Evolutionary conservation across 2,797 vertebrate genomes (phyloP).

Genomic region (Hyperoplus immaculatus): DNA sequence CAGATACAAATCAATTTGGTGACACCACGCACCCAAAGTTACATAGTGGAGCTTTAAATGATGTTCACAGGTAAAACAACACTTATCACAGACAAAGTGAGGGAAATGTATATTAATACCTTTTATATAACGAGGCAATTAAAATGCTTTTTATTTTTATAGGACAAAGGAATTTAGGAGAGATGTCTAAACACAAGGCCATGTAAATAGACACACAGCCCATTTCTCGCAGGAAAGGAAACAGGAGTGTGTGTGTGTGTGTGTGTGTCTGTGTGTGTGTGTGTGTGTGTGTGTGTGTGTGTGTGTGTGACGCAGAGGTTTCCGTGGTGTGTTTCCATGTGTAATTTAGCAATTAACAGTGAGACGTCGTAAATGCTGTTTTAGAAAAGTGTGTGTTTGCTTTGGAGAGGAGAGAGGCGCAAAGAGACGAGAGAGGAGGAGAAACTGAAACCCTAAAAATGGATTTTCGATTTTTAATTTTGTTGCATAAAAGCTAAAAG

Average conservation of each 20-base stretch:
- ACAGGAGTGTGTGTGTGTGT: background rate
- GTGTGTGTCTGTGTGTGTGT: constrained; percentile 19
- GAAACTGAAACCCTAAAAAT: background rate
- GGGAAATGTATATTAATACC: background rate
- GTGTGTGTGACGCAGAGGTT: constrained; percentile 17
- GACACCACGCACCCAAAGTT: no score
- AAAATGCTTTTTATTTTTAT: background rate
- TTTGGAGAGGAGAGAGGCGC: background rate
- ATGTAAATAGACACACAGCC: background rate
- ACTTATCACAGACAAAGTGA: background rate
- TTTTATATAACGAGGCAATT: background rate
- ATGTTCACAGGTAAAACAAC: background rate
- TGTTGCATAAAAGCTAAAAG: no score
- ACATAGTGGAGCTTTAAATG: background rate
- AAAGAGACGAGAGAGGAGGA: background rate
- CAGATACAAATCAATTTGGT: no score
- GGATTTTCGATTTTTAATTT: no score
- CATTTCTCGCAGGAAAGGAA: constrained; percentile 3
- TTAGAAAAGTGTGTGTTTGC: constrained; percentile 29
- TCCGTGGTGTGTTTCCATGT: constrained; percentile 20
- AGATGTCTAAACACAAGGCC: background rate
- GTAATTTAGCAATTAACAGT: constrained; percentile 42
- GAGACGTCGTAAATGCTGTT: constrained; percentile 10
- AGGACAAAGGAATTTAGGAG: background rate
- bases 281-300: background rate